Percentiles rank a stretch among this genome's conserved stretches.
phyloP scores from a whole-genome alignment of 2,797 vertebrate genomes.

The Bovichtus diacanthus region DNA sequence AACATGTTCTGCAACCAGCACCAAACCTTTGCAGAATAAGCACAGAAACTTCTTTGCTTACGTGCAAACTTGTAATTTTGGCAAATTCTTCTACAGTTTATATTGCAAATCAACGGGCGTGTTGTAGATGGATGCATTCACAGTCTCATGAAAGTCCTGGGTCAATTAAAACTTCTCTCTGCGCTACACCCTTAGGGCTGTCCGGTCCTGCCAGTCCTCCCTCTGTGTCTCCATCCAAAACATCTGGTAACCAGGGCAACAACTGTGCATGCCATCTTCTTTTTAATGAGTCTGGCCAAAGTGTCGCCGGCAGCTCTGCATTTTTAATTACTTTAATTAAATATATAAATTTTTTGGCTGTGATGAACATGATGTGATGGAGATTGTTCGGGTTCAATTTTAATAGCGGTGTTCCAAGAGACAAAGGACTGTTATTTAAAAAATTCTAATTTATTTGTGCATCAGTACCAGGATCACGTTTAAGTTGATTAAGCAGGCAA shows the following conservation, averaged over 20 bases:
- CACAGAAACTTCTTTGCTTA: no score
- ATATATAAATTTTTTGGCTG: constrained; percentile 1
- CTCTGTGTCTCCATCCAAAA: background rate
- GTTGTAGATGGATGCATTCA: background rate
- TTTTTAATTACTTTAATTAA: background rate
- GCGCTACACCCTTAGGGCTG: background rate
- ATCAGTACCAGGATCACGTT: background rate
- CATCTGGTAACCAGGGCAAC: background rate
- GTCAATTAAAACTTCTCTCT: constrained; percentile 1
- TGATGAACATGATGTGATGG: constrained; percentile 2
- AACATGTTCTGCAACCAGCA: no score
- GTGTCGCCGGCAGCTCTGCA: background rate
- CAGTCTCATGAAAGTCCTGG: background rate
- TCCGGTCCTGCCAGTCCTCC: background rate
- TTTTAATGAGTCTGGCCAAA: background rate
- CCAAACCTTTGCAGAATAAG: no score
- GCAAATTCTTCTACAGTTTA: background rate
- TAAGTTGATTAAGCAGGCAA: background rate
- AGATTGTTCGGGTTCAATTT: background rate
- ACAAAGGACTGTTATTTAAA: no score
- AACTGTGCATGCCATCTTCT: background rate
- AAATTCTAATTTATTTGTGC: no score
- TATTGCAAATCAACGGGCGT: background rate
- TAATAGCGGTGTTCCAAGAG: background rate
- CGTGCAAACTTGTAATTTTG: background rate